A percentile compares a stretch with the other conserved stretches of the same genome.
Conservation (phyloP, 1,140 invertebrate species). For the Bemisia tabaci region DNA sequence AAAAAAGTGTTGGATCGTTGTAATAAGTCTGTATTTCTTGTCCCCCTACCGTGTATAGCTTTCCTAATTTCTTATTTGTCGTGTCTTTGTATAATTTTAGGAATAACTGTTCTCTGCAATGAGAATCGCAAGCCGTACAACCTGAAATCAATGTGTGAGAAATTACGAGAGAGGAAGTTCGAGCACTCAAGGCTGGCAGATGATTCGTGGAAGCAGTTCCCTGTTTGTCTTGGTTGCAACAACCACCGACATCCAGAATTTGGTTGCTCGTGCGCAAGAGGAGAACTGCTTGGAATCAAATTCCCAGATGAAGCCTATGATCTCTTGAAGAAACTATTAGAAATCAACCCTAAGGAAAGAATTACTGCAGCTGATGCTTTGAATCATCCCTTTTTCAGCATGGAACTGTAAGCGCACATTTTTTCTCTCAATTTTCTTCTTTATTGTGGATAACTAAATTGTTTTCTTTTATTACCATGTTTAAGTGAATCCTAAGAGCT, state of each 20-base stretch:
- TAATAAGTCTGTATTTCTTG: no score
- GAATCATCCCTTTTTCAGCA: conserved; percentile 52
- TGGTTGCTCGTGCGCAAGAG: neutral
- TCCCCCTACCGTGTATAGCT: no score
- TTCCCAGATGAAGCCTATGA: conserved; percentile 59
- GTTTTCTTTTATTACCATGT: no score
- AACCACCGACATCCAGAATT: neutral
- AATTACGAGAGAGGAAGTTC: conserved; percentile 22
- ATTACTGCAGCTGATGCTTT: conserved; percentile 60
- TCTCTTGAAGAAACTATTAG: conserved; percentile 54
- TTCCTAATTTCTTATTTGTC: no score
- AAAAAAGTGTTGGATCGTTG: no score
- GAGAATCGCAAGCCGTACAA: conserved; percentile 36
- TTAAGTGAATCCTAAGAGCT: no score
- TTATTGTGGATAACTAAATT: no score
- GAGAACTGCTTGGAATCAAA: neutral
- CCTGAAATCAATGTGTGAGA: conserved; percentile 36
- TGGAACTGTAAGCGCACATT: conserved; percentile 8
- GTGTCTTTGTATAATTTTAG: no score
- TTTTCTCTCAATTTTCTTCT: no score
- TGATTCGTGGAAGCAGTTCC: neutral
- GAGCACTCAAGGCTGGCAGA: neutral
- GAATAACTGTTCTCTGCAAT: conserved; percentile 40
- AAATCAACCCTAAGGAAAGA: conserved; percentile 56
- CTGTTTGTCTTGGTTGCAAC: conserved; percentile 5